Evolutionary conservation across 2,797 vertebrate genomes (phyloP).

Genomic region (Clarias platycephalus): DNA sequence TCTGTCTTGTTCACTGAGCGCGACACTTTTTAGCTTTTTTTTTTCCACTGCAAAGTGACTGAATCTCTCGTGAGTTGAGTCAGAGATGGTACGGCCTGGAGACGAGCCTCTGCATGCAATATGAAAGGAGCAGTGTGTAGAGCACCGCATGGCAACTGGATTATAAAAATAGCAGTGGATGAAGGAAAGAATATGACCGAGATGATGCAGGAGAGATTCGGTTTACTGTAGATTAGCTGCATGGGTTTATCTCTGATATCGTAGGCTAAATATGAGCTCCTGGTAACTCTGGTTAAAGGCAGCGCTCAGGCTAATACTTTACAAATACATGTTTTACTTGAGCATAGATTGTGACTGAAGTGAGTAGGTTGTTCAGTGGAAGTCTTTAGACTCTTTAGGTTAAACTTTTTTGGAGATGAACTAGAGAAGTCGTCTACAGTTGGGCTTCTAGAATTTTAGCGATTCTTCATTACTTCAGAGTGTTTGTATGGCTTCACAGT

Average conservation of each 20-base stretch:
- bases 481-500: no score
- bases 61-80: neutral
- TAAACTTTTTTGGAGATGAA: no score
- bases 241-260: neutral
- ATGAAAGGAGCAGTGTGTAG: neutral
- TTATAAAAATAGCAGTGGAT: neutral
- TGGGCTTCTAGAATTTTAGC: no score
- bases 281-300: neutral
- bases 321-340: neutral
- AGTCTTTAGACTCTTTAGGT: no score
- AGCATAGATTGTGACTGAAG: neutral
- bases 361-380: neutral
- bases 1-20: neutral
- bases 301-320: neutral
- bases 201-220: neutral
- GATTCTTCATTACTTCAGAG: no score
- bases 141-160: neutral
- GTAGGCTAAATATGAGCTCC: neutral
- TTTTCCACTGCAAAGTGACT: neutral
- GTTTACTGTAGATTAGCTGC: neutral
- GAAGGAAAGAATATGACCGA: neutral
- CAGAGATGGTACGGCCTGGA: neutral
- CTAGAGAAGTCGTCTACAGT: no score
- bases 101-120: neutral
- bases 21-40: neutral